Evolutionary conservation across 2,113 vertebrate genomes (phyloP).

Genomic region (Nothobranchius kuhntae): DNA sequence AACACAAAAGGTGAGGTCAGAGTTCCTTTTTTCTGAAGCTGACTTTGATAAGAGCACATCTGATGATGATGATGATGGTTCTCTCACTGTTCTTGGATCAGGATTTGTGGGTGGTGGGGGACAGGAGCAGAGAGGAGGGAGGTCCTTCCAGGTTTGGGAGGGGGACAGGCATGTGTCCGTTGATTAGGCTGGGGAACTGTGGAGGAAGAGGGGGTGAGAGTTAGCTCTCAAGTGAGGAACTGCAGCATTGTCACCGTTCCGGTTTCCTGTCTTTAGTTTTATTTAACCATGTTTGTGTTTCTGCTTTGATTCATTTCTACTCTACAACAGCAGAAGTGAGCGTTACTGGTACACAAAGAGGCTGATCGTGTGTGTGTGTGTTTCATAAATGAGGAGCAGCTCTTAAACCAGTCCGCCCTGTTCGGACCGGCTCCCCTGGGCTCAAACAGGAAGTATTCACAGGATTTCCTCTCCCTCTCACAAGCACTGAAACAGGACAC

Average conservation of each 20-base stretch:
- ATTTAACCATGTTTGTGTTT: constrained; percentile 40
- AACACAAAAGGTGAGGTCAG: constrained; percentile 62
- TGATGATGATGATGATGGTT: constrained; percentile 18
- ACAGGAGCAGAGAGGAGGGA: constrained; percentile 89
- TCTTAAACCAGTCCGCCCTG: constrained; percentile 75
- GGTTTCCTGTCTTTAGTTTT: constrained; percentile 68
- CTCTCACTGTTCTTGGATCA: constrained; percentile 75
- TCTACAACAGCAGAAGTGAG: constrained; percentile 42
- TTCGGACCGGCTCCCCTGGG: constrained; percentile 76
- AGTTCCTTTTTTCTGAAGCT: constrained; percentile 31
- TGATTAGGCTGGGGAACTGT: constrained; percentile 94
- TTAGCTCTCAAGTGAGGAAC: constrained; percentile 77
- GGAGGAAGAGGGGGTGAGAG: constrained; percentile 62
- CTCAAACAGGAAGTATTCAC: constrained; percentile 80
- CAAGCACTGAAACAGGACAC: constrained; percentile 76
- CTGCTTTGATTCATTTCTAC: constrained; percentile 59
- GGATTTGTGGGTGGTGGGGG: constrained; percentile 88
- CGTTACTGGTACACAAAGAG: constrained; percentile 48
- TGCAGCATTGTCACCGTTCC: constrained; percentile 66
- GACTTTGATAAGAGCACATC: constrained; percentile 21
- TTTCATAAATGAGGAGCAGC: constrained; percentile 70
- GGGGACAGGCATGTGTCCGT: constrained; percentile 90
- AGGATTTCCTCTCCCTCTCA: constrained; percentile 78
- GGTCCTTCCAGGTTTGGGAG: constrained; percentile 90
- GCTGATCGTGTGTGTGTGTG: constrained; percentile 9